Evolutionary conservation across 2,797 vertebrate genomes (phyloP).

Genomic region (Hypotaenidia okinawae): DNA sequence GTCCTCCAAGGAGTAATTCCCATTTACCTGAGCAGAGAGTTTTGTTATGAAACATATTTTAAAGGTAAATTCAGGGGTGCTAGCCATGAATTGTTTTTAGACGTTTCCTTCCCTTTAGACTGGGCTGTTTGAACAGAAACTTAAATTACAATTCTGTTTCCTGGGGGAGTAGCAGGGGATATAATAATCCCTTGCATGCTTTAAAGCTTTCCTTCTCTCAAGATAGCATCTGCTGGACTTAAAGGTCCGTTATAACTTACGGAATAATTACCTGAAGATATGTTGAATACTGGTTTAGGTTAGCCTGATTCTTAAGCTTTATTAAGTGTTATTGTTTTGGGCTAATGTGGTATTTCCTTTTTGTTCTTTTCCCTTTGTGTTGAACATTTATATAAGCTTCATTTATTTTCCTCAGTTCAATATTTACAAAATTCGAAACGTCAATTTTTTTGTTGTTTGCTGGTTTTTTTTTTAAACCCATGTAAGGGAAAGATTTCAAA

Average conservation of each 20-base stretch:
- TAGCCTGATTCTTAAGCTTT: background rate
- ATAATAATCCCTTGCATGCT: background rate
- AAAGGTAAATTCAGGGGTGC: background rate
- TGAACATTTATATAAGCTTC: background rate
- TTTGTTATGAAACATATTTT: background rate
- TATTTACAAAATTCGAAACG: background rate
- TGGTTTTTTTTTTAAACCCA: background rate
- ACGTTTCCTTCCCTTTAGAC: background rate
- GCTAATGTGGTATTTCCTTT: background rate
- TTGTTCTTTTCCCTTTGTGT: background rate
- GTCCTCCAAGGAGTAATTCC: background rate
- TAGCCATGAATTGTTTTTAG: background rate
- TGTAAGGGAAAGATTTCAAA: background rate
- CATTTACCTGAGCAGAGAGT: background rate
- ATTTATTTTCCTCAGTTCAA: background rate
- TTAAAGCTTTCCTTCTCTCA: background rate
- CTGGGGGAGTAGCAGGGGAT: background rate
- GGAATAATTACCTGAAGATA: background rate
- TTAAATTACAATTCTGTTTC: background rate
- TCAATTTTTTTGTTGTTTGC: background rate
- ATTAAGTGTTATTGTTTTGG: background rate
- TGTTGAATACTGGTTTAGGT: background rate
- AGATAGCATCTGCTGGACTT: background rate
- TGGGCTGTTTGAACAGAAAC: background rate
- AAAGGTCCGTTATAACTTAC: background rate